Base-by-base conservation (phyloP, 2,113 vertebrate species). In the Oncorhynchus gorbuscha region DNA sequence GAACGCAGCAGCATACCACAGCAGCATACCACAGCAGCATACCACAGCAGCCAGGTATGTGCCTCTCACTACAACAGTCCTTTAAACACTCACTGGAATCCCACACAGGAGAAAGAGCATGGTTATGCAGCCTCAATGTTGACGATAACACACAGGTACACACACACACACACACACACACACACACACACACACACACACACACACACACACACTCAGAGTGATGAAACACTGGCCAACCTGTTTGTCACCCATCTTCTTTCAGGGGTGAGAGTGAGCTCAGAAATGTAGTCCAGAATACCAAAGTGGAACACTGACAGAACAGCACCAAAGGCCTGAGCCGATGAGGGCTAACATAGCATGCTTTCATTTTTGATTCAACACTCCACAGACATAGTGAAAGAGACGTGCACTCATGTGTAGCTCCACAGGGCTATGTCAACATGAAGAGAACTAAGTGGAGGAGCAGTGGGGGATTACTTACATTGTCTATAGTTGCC, bases 401-500 rank as follows among this genome's bases (percentile, higher is more conserved):
- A 16, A 68, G 66, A 68, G 26, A 30, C 5, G 16, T 32, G 65
- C 66, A 11, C 66, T 68, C 66, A 4, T 30, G 26, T 18, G 26
- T 30, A 30, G 26, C 11, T 5, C 4, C 26, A 68, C 59, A n/a
- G n/a, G 18, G 59, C 59, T 62, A 62, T 22, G 55, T 22, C 59
- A 55, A 62, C 7, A 62, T 20, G 30, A 22, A 30, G 14, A 64
- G 14, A 6, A 24, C n/a, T 1, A 3, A 3, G 32, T 16, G 58
- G 49, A 18, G 58, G 20, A 20, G 9, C 13, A 62, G 30, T 61
- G 30, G 28, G 30, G 24, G 7, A 32, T 65, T 4, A 70, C 84
- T 82, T 66, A 87, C 86, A 74, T 87, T 87, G 24, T 85, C 71
- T 1, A 85, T 85, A 45, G 86, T 87, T 65, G 83, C 77, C 4